A percentile compares a stretch with the other conserved stretches of the same genome.
phyloP scores from a whole-genome alignment of 2,797 vertebrate genomes.

The Holocentrus rufus region DNA sequence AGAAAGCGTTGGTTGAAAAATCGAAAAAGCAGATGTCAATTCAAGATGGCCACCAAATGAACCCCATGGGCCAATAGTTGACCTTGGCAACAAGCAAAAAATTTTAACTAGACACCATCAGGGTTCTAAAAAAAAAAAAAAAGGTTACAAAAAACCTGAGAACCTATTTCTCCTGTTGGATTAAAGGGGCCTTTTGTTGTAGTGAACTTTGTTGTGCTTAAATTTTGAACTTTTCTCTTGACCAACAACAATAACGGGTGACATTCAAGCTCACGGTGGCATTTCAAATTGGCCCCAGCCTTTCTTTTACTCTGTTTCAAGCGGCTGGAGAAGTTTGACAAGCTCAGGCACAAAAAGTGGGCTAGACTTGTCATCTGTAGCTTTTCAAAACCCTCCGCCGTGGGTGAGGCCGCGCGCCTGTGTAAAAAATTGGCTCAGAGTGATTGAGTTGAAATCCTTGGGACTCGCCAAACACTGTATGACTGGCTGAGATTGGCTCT shows the following conservation, averaged over 20 bases:
- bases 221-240: background rate
- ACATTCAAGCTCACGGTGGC: no score
- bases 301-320: background rate
- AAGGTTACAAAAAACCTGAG: no score
- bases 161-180: no score
- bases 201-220: background rate
- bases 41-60: no score
- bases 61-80: no score
- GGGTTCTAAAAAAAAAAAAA: no score
- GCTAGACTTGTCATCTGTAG: slow-evolving; percentile 12
- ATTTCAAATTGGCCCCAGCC: no score
- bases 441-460: slow-evolving; percentile 41
- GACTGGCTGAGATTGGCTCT: slow-evolving; percentile 43
- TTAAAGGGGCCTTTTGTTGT: background rate
- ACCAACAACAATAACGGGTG: no score
- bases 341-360: background rate
- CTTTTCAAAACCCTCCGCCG: slow-evolving; percentile 22
- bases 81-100: no score
- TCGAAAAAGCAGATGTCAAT: no score
- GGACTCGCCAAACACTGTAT: slow-evolving; percentile 31
- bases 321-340: slow-evolving; percentile 1
- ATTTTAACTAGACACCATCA: no score
- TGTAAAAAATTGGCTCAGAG: background rate
- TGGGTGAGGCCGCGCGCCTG: slow-evolving; percentile 31
- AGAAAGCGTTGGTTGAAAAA: no score